Evolutionary conservation across 2,113 vertebrate genomes (phyloP).

Genomic region (Spheniscus mendiculus): DNA sequence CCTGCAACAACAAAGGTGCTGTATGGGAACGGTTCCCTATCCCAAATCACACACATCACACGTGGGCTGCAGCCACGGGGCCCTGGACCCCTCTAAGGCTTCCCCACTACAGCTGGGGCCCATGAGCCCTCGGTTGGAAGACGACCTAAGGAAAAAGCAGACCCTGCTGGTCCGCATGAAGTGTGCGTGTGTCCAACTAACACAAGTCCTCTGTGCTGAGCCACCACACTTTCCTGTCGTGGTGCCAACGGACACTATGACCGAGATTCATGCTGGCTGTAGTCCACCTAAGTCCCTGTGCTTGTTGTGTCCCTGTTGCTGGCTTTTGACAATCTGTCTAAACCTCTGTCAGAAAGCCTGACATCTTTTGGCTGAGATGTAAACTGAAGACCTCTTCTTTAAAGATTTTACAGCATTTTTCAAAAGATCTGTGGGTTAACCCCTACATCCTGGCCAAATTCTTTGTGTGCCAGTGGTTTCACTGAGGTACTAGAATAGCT

Average conservation of each 20-base stretch:
- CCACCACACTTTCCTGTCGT: not conserved
- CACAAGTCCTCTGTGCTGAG: not conserved
- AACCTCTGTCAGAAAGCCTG: not conserved
- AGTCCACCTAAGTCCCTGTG: not conserved
- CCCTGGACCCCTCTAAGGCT: not conserved
- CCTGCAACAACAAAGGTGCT: slow-evolving; percentile 94
- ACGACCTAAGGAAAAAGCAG: not conserved
- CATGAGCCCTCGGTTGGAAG: not conserved
- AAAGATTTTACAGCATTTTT: not conserved
- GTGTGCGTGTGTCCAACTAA: not conserved
- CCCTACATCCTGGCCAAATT: not conserved
- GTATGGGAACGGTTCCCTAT: not conserved
- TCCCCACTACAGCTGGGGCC: not conserved
- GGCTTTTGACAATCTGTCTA: slow-evolving; percentile 7
- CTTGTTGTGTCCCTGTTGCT: not conserved
- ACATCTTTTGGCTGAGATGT: not conserved
- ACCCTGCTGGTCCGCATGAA: not conserved
- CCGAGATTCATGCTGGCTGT: not conserved
- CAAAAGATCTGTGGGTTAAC: not conserved
- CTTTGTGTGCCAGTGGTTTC: not conserved
- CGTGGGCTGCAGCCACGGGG: accelerated
- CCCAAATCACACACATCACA: accelerated
- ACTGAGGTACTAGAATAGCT: not conserved
- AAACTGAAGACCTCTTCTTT: not conserved
- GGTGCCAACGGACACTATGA: not conserved